Evolutionary conservation across 2,888 invertebrate genomes (phyloP).

Genomic region (Chymomyza caudatula): DNA sequence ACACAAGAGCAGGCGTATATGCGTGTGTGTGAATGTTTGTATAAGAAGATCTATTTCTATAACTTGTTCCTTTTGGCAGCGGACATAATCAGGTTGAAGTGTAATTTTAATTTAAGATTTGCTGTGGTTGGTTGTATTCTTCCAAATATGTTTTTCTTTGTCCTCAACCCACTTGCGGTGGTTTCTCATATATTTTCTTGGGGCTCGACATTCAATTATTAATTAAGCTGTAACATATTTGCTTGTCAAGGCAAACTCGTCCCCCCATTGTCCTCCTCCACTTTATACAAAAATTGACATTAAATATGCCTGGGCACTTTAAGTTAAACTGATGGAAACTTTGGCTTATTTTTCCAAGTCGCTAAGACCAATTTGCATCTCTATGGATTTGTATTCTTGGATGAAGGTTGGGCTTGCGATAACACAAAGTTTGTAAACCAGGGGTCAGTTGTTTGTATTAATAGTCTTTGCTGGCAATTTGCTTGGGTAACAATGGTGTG

Average conservation of each 20-base stretch:
- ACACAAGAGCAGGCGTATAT: neutral
- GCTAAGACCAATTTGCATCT: neutral
- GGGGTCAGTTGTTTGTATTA: conserved; percentile 63
- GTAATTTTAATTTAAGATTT: conserved; percentile 73
- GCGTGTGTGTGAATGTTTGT: conserved; percentile 7
- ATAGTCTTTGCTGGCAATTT: neutral
- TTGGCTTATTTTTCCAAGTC: conserved; percentile 12
- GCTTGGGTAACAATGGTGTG: neutral
- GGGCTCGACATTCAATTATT: conserved; percentile 54
- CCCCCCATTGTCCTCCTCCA: neutral
- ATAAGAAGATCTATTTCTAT: conserved; percentile 55
- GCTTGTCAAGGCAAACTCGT: neutral
- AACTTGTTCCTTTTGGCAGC: conserved; percentile 59
- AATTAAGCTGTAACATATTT: conserved; percentile 64
- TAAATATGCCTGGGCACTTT: conserved; percentile 32
- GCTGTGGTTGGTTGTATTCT: too few species aligned
- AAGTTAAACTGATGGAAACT: conserved; percentile 45
- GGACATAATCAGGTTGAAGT: conserved; percentile 62
- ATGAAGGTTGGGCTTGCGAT: neutral
- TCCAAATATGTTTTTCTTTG: conserved; percentile 47
- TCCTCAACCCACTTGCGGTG: conserved; percentile 18
- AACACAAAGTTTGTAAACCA: conserved; percentile 36
- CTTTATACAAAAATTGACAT: neutral
- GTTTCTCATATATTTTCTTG: conserved; percentile 21
- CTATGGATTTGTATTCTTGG: neutral